Conservation (phyloP, 2,113 vertebrate species). For the Nanorana parkeri region DNA sequence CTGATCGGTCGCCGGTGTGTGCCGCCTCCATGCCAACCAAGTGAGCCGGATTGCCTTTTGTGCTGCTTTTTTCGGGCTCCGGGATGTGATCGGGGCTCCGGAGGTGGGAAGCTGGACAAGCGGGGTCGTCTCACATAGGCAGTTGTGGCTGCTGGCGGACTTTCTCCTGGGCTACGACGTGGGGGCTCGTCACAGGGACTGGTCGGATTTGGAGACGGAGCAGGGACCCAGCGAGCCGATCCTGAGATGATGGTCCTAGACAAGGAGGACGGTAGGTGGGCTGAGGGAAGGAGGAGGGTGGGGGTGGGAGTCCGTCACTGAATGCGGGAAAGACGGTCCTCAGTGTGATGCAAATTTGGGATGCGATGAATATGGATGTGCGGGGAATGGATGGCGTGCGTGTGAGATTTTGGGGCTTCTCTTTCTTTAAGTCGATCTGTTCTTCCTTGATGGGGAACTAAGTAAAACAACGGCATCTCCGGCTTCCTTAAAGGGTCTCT, state of each 20-base stretch:
- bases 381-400: neutral
- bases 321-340: constrained; percentile 53
- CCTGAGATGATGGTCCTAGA: constrained; percentile 98
- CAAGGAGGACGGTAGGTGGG: constrained; percentile 97
- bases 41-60: neutral
- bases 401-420: too few relatives aligned
- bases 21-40: neutral
- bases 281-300: constrained; percentile 59
- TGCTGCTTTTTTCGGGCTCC: too few relatives aligned
- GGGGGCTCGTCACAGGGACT: too few relatives aligned
- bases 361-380: constrained; percentile 40
- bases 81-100: too few relatives aligned
- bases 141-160: neutral
- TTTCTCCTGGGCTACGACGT: too few relatives aligned
- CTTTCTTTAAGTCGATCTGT: too few relatives aligned
- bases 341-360: constrained; percentile 55
- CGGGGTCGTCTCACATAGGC: too few relatives aligned
- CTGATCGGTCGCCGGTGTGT: neutral
- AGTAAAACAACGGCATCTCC: too few relatives aligned
- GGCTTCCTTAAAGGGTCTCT: too few relatives aligned
- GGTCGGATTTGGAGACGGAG: neutral
- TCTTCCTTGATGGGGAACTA: too few relatives aligned
- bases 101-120: neutral
- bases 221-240: constrained; percentile 55
- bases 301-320: constrained; percentile 62